phyloP scores from a whole-genome alignment of 1,140 invertebrate genomes.

The Ganaspis sp. region DNA sequence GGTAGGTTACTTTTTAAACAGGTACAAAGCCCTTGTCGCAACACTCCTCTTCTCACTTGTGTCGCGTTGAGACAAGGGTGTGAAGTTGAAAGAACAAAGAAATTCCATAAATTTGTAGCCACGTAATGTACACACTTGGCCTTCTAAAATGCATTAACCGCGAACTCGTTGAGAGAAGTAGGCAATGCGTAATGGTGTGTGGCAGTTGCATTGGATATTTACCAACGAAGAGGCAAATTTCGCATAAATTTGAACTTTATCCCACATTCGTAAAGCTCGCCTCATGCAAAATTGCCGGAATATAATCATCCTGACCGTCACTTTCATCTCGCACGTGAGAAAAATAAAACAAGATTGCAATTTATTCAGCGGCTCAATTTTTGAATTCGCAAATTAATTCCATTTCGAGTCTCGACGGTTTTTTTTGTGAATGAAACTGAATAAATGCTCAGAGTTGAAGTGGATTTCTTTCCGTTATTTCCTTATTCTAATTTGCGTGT shows the following conservation, averaged over 20 bases:
- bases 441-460: background rate
- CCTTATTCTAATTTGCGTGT: background rate
- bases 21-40: background rate
- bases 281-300: background rate
- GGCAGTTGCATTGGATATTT: slow-evolving; percentile 44
- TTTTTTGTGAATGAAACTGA: background rate
- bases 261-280: slow-evolving; percentile 49
- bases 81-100: slow-evolving; percentile 34
- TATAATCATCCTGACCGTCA: slow-evolving; percentile 1
- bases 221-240: slow-evolving; percentile 50
- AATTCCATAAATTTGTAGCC: slow-evolving; percentile 58
- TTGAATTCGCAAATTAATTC: background rate
- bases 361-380: background rate
- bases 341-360: background rate
- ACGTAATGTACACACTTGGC: slow-evolving; percentile 43
- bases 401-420: background rate
- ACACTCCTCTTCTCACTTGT: slow-evolving; percentile 30
- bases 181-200: slow-evolving; percentile 50
- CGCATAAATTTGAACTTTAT: slow-evolving; percentile 51
- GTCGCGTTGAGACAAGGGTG: slow-evolving; percentile 17
- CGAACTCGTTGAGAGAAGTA: slow-evolving; percentile 23
- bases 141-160: slow-evolving; percentile 60
- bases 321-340: background rate
- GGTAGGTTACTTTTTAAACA: background rate
- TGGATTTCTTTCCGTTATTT: background rate